Base-by-base conservation (phyloP, 2,113 vertebrate genomes). In the Heliornis fulica region DNA sequence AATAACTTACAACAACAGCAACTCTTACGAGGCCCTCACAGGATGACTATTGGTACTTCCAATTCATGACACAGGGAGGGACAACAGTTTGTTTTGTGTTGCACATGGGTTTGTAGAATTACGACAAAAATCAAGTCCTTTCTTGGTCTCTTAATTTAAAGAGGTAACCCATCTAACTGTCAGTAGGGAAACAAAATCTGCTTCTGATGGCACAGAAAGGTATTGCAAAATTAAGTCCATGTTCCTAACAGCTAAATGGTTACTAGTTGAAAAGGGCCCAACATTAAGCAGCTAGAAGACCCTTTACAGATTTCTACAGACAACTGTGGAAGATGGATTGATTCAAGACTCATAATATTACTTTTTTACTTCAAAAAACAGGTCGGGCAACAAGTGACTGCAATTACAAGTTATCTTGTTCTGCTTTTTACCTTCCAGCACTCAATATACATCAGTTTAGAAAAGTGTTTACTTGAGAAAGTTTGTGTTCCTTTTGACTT, bases 21-120 rank as follows among this genome's bases (percentile, higher is more conserved):
- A 60, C 36, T 38, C 32, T 77, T 34, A 75, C 0, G 18, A 88
- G 82, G 74, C 20, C 38, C 36, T 92, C 38, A 46, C 7, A 43
- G 46, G 7, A 64, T 0, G 1, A 70, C 31, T 54, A 19, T 9
- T 5, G 45, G n/a, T 25, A 75, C 56, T 81, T 63, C 41, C 25
- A 72, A 20, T 14, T 72, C 23, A 13, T 1, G 23, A 53, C 23
- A 53, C 7, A 72, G 25, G 11, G 16, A 85, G 36, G n/a, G 15
- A 64, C 12, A 46, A 34, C n/a, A n/a, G n/a, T 28, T 54, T 69
- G 13, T 32, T 61, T 57, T 0, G 0, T 2, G 2, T 2, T 75
- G 64, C 36, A 80, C 16, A 16, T 0, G 0, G 9, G 3, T 50
- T 40, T 72, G 72, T 19, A 48, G 10, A 92, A 46, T 18, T 75